Evolutionary conservation across 2,113 vertebrate species (phyloP), one percentile per base, ranked within the genome.

Genomic region (Bufo gargarizans): DNA sequence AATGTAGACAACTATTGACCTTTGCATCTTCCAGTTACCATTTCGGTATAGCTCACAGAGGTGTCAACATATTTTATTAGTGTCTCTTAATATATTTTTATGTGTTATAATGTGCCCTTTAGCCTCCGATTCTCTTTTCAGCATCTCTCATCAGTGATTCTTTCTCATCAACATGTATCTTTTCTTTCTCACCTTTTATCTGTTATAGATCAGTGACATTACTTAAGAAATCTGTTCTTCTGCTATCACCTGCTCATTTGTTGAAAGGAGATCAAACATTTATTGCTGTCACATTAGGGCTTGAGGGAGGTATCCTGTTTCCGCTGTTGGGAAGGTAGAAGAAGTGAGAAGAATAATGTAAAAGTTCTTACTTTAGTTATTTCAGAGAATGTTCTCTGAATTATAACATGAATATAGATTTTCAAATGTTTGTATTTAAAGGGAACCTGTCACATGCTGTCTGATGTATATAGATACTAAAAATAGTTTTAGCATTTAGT

Each of bases 111-210:
- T 79, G 72, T 69, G 76, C 76, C 77, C 61, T 67, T 69, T 86
- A 22, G 59, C 45, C 58, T 10, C 5, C 8, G 13, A 45, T 53
- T 69, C 74, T 74, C 58, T 33, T 77, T 16, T 63, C 59, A 14
- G 11, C 45, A 74, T 14, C 58, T 86, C 17, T 79, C 58, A 86
- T 86, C 85, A 78, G 49, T 16, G 61, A 86, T 79, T 79, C 85
- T 86, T 53, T 86, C 58, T 86, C 77, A 86, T 86, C 71, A 86
- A 86, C 85, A 77, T 86, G 65, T 77, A 65, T 86, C 56, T 86
- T 77, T 86, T 63, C 71, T 19, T 85, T 58, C 69, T 58, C 33
- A 74, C 71, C 67, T 76, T 85, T 72, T 85, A 85, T 85, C 50
- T 85, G 83, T 17, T 85, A 74, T 72, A 85, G 71, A 76, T 59